Base-by-base conservation (phyloP, 2,113 vertebrate species). In the Thunnus thynnus region DNA sequence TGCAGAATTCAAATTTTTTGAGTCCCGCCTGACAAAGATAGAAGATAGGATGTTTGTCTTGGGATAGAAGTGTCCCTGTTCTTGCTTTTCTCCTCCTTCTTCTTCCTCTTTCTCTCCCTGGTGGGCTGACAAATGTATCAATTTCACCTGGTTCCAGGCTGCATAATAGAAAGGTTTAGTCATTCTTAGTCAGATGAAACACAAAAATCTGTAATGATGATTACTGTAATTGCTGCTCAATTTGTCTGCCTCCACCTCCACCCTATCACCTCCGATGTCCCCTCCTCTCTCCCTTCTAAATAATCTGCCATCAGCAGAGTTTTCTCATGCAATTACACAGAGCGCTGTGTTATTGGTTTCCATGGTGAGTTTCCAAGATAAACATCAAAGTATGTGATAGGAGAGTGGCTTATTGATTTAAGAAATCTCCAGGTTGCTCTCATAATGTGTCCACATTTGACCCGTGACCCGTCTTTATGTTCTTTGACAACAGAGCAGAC, bases 151-250 rank as follows among this genome's bases (percentile, higher is more conserved):
- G 66, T 80, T 68, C 48, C 36, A 25, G 61, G 36, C 60, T 52
- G 47, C 4, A 25, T 78, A 83, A 88, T 77, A 73, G 51, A 67
- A 63, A 46, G 51, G 41, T 88, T 91, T 86, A 78, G 89, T 90
- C 90, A 79, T 88, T 74, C 58, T 5, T 48, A 47, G 58, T 82
- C 82, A 54, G 76, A 89, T 82, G 66, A 88, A 90, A 90, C 83
- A 85, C 67, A 85, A 78, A 88, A 84, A 85, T 90, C 76, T 88
- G 22, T 89, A 86, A 90, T 88, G 83, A 84, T 93, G 85, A 94
- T 93, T 88, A 83, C 90, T 78, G 78, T 91, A 93, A 94, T 92
- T 92, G 83, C 89, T 20, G 78, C 89, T 84, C 90, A 90, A 89
- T 92, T 90, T 92, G 90, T 89, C 89, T 87, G 85, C 82, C 84